Percentiles rank a stretch among this genome's conserved stretches.
phyloP scores from a whole-genome alignment of 2,113 vertebrate species.

The Corapipo altera region DNA sequence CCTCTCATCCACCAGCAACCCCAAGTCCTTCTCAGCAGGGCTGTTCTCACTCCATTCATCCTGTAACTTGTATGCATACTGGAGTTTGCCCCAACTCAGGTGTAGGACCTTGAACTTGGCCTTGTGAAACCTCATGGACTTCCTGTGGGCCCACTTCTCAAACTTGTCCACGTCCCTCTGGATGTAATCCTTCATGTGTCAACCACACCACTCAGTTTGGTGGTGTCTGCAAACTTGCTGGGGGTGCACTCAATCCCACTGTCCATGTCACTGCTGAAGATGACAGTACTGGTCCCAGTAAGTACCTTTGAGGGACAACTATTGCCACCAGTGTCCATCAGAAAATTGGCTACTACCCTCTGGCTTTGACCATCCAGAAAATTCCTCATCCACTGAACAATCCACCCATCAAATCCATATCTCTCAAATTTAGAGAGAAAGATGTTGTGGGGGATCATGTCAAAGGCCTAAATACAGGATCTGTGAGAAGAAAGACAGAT shows the following conservation, averaged over 20 bases:
- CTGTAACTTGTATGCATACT: not conserved
- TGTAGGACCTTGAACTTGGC: not conserved
- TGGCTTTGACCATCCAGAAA: not conserved
- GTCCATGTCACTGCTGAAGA: not conserved
- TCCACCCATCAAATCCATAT: not conserved
- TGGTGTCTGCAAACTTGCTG: not conserved
- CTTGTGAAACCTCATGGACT: not conserved
- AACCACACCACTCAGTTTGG: not conserved
- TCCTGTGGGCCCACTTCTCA: not conserved
- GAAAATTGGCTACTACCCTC: not conserved
- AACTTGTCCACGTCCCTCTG: not conserved
- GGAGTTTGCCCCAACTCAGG: not conserved
- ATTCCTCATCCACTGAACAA: not conserved
- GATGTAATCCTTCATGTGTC: not conserved
- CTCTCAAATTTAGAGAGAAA: not conserved
- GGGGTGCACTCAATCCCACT: accelerated
- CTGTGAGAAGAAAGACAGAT: not conserved
- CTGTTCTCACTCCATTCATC: not conserved
- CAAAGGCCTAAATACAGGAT: not conserved
- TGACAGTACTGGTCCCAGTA: not conserved
- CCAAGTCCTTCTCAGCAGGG: too few species aligned
- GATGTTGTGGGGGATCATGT: not conserved
- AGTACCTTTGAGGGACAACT: not conserved
- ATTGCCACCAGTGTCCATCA: not conserved
- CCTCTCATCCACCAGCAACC: not conserved